Base-by-base conservation (phyloP, 53 echinoderm and acorn worm species). In the Luidia sarsii region DNA sequence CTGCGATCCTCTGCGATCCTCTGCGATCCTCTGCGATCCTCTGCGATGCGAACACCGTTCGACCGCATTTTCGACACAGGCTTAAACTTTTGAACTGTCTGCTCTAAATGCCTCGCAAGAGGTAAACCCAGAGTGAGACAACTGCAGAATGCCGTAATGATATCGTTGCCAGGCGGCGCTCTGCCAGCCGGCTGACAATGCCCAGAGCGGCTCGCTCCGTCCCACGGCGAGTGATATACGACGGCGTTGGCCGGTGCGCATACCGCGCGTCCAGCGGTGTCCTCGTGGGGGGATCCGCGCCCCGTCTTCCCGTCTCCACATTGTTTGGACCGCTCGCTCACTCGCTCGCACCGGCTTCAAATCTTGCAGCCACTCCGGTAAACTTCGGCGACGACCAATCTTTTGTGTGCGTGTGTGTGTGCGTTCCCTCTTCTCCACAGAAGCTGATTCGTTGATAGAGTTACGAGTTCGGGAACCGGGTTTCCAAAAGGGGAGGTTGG, bases 401-500 rank as follows among this genome's bases (percentile, higher is more conserved):
- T 11, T 41, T 6, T 41, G 41, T 41, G n/a, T n/a, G n/a, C n/a
- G n/a, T n/a, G n/a, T n/a, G n/a, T n/a, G n/a, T n/a, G n/a, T n/a
- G n/a, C n/a, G n/a, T n/a, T n/a, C n/a, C 51, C 3, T 50, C 50
- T 34, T 52, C n/a, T 33, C 51, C 74, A 30, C 77, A 14, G 77
- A 77, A 60, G 60, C 62, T 61, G 67, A 34, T 61, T 61, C 48
- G 77, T 21, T 48, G 77, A 77, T 41, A 62, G 77, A 77, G 32
- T 77, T 77, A 77, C 31, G 59, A 77, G 43, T 61, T 53, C 5
- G 35, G 18, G 15, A 39, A 74, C 56, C 39, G 27, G 39, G 74
- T 74, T 41, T 74, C 36, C 28, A 3, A 7, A 39, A 38, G 14
- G 28, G 29, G 67, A 30, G 55, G 74, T 57, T 57, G 39, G n/a